These are phyloP conservation scores for Chrysolina americana DNA, from an alignment of 2,888 invertebrate genomes.

Conservation along the genomic window DNA sequence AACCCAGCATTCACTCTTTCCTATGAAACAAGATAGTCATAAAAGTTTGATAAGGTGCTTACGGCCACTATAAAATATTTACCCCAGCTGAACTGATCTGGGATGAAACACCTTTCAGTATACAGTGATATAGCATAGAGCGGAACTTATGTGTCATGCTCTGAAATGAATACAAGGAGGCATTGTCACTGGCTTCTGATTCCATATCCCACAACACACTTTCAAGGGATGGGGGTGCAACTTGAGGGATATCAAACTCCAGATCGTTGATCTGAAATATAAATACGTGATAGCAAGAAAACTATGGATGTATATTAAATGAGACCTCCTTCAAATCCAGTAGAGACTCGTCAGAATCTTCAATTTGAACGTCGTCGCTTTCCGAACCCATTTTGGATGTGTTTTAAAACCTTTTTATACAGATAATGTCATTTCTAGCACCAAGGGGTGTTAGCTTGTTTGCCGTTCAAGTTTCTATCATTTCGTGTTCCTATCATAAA, in stretches of 20 bases:
- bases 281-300: neutral
- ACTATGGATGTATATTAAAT: slow-evolving; percentile 25
- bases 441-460: neutral
- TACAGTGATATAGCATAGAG: slow-evolving; percentile 82
- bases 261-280: slow-evolving; percentile 81
- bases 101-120: slow-evolving; percentile 90
- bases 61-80: slow-evolving; percentile 59
- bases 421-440: neutral
- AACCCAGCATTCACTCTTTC: slow-evolving; percentile 91
- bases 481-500: neutral
- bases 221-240: slow-evolving; percentile 83
- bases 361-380: slow-evolving; percentile 63
- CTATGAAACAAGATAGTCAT: slow-evolving; percentile 69
- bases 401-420: neutral
- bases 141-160: slow-evolving; percentile 72
- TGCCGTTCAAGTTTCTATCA: slow-evolving; percentile 4
- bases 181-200: slow-evolving; percentile 75
- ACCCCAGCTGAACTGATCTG: slow-evolving; percentile 91
- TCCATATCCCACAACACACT: slow-evolving; percentile 85
- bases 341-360: slow-evolving; percentile 67
- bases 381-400: slow-evolving; percentile 63
- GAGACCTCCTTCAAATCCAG: slow-evolving; percentile 66
- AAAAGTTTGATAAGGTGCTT: neutral
- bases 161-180: slow-evolving; percentile 72
- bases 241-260: slow-evolving; percentile 85